phyloP scores from a whole-genome alignment of 1,140 invertebrate genomes.

The Drosophila pseudoananassae region DNA sequence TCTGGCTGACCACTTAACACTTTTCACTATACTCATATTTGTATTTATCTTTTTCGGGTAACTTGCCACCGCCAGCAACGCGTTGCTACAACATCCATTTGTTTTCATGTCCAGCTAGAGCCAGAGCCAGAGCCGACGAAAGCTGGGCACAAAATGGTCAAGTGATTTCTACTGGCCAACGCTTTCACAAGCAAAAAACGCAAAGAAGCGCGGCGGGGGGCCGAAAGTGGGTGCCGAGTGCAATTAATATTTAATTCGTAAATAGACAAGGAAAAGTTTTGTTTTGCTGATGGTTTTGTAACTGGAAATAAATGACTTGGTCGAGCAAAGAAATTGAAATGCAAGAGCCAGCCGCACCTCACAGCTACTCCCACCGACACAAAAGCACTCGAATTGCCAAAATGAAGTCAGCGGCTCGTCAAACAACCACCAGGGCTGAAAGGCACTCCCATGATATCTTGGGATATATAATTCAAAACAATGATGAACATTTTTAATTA shows the following conservation, averaged over 20 bases:
- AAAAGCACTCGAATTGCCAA: slow-evolving; percentile 15
- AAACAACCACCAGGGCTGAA: slow-evolving; percentile 20
- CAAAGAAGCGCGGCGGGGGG: slow-evolving; percentile 15
- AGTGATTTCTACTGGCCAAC: slow-evolving; percentile 73
- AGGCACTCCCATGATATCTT: slow-evolving; percentile 31
- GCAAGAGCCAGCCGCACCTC: slow-evolving; percentile 30
- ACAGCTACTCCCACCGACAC: slow-evolving; percentile 23
- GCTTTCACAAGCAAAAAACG: slow-evolving; percentile 65
- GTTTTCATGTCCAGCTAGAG: slow-evolving; percentile 57
- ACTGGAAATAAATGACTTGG: slow-evolving; percentile 61
- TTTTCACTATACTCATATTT: slow-evolving; percentile 49
- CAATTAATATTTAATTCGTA: slow-evolving; percentile 79
- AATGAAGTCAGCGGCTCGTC: slow-evolving; percentile 39
- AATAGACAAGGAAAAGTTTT: slow-evolving; percentile 76
- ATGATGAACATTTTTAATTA: not conserved
- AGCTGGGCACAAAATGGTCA: slow-evolving; percentile 74
- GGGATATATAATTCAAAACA: slow-evolving; percentile 31
- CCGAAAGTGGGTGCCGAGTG: slow-evolving; percentile 29
- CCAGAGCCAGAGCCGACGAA: slow-evolving; percentile 46
- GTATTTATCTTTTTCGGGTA: slow-evolving; percentile 52
- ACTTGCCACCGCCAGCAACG: slow-evolving; percentile 45
- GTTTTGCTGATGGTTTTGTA: slow-evolving; percentile 52
- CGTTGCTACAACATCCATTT: slow-evolving; percentile 45
- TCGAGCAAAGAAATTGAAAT: slow-evolving; percentile 40
- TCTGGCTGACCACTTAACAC: slow-evolving; percentile 10